Evolutionary conservation across 2,888 invertebrate species (phyloP), one percentile per base, ranked within the genome.

Genomic region (Crematogaster levior): DNA sequence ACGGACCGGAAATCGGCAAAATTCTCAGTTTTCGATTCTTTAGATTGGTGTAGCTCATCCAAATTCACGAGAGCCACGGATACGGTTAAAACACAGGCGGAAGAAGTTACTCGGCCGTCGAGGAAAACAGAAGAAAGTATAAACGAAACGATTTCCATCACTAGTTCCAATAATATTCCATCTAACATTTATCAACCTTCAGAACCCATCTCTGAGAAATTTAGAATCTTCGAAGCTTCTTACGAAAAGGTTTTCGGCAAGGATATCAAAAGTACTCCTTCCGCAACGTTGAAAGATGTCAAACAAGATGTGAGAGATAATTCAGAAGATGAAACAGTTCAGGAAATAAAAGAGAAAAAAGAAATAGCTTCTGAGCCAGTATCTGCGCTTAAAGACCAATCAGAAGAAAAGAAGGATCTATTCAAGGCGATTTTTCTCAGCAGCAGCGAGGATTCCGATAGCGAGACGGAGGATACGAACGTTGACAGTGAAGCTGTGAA

Each of bases 351-450:
- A 27, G 48, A 21, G 5, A 15, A 80, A 24, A 70, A 82, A 53
- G 30, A 79, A 53, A 24, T 40, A 21, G 1, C 1, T 7, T 80
- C 10, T 4, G 72, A 24, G 9, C 34, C 65, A 1, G 40, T 63
- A 12, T 34, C 27, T 53, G 21, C 0, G 24, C 37, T 77, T 0
- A 87, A 89, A 51, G 82, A 80, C 5, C 90, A 88, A 34, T 74
- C 95, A 27, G 95, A 95, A 27, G 95, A 97, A 66, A 97, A 96
- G 89, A 95, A 96, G 83, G 98, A 98, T 94, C 95, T 99, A 4
- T 99, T 98, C 92, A 98, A 98, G 94, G 97, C 98, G 0, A 98
- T 99, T 91, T 99, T 99, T 93, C 95, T 97, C 37, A 97, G 97
- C 90, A 97, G 97, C 83, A 97, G 97, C 91, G 97, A 97, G 90